These are phyloP conservation scores for Calcarius lapponicus DNA, from an alignment of 2,797 vertebrate genomes.

Conservation along the genomic window DNA sequence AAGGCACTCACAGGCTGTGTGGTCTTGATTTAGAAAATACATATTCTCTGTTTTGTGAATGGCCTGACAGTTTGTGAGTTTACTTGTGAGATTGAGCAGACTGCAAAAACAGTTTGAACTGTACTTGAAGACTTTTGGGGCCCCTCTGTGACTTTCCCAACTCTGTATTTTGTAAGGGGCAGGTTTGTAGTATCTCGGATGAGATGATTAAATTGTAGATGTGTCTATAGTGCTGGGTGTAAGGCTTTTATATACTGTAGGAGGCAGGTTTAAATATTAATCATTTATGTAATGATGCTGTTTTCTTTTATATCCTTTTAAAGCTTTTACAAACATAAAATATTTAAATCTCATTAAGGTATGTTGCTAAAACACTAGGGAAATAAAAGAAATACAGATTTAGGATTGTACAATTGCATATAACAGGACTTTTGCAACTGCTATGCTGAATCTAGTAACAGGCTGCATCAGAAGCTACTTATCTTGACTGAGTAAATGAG, in stretches of 20 bases:
- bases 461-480: background rate
- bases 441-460: background rate
- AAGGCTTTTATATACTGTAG: background rate
- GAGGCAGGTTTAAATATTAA: slow-evolving; percentile 23
- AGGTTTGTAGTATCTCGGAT: background rate
- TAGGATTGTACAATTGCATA: background rate
- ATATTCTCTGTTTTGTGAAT: background rate
- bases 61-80: background rate
- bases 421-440: background rate
- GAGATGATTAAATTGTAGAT: background rate
- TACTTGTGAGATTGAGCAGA: background rate
- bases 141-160: background rate
- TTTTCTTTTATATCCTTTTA: background rate
- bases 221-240: background rate
- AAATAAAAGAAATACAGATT: background rate
- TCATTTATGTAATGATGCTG: background rate
- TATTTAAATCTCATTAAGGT: slow-evolving; percentile 49
- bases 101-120: background rate
- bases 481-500: background rate
- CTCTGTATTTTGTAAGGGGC: background rate
- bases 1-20: background rate
- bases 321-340: slow-evolving; percentile 61
- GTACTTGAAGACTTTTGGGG: background rate
- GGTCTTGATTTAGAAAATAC: background rate
- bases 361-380: background rate